These are phyloP conservation scores for Montipora foliosa DNA, from an alignment of 64 coral and sea anemone species.

Conservation along the genomic window DNA sequence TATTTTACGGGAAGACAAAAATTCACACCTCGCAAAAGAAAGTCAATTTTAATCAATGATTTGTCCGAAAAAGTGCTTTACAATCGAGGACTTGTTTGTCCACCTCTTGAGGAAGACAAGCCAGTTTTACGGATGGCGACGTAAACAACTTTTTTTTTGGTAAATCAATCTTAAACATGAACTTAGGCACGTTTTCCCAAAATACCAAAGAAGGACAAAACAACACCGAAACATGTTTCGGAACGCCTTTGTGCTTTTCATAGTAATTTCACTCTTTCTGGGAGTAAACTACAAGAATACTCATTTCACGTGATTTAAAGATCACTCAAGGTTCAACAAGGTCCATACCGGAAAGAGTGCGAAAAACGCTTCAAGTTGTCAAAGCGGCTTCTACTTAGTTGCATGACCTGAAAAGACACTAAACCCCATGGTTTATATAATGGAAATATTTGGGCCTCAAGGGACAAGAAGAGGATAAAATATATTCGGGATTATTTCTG, in stretches of 20 bases:
- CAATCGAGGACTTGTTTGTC: not conserved
- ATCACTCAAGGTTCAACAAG: not conserved
- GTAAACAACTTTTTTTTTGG: not conserved
- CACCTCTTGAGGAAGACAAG: not conserved
- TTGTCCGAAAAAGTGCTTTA: not conserved
- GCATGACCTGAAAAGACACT: not conserved
- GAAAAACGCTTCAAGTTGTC: not conserved
- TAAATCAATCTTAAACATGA: not conserved
- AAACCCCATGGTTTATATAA: not conserved
- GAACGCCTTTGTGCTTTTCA: not conserved
- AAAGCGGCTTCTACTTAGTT: not conserved
- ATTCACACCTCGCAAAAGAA: not conserved
- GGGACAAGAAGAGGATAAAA: too few species aligned
- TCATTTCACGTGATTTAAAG: not conserved
- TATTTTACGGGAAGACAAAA: too few species aligned
- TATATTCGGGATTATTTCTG: not conserved
- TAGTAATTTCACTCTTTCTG: too few species aligned
- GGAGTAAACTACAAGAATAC: not conserved
- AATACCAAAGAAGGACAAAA: not conserved
- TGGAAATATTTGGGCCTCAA: too few species aligned
- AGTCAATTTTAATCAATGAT: constrained; percentile 20
- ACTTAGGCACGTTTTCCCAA: not conserved
- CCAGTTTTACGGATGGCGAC: not conserved
- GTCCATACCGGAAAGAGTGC: not conserved
- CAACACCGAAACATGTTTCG: not conserved